Conservation (phyloP, 2,113 vertebrate genomes). For the Acinonyx jubatus region DNA sequence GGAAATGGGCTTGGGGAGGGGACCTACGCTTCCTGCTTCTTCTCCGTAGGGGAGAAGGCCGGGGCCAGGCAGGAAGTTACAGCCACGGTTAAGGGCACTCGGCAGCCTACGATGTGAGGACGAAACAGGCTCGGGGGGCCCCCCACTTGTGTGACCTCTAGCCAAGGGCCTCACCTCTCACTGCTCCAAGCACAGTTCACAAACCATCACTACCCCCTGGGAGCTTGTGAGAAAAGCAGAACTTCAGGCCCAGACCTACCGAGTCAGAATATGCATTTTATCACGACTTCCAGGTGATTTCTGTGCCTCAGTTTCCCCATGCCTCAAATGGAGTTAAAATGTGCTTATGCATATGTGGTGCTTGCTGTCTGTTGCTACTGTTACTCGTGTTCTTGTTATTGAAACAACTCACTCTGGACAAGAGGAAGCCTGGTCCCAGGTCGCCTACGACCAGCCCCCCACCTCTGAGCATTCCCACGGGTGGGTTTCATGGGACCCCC, state of each 20-base stretch:
- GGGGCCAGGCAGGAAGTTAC: not conserved
- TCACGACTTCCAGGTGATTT: not conserved
- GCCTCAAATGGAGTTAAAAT: not conserved
- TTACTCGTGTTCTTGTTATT: not conserved
- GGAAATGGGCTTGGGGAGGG: constrained; percentile 51
- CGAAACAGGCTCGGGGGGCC: not conserved
- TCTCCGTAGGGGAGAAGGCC: not conserved
- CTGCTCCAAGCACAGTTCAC: not conserved
- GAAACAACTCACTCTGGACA: not conserved
- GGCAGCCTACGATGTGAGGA: not conserved
- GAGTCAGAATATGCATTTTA: not conserved
- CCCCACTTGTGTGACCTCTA: not conserved
- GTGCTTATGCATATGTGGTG: not conserved
- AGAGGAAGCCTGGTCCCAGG: not conserved
- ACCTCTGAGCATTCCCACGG: not conserved
- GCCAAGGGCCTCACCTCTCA: not conserved
- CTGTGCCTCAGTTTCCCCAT: not conserved
- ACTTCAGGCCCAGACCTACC: not conserved
- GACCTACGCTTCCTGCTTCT: constrained; percentile 44
- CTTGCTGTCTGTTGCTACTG: not conserved
- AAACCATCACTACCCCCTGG: not conserved
- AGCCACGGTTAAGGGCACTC: not conserved
- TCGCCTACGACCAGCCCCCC: not conserved
- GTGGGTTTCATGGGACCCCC: not conserved
- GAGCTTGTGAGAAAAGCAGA: not conserved